phyloP scores from a whole-genome alignment of 2,888 invertebrate genomes.

The Arge pagana region DNA sequence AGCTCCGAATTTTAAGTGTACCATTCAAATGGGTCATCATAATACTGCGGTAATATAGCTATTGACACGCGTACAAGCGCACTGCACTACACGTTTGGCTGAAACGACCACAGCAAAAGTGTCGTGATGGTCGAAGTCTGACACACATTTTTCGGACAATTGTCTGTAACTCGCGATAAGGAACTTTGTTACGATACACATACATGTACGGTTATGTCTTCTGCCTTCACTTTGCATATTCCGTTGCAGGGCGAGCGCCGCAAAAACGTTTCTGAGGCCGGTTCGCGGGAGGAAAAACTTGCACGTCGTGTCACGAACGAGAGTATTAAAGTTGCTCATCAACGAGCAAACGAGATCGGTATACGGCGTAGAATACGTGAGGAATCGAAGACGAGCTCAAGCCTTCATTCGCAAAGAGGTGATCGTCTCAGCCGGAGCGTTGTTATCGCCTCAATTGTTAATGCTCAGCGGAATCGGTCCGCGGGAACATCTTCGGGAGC shows the following conservation, averaged over 20 bases:
- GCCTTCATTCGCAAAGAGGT: constrained; percentile 77
- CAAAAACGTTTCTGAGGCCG: constrained; percentile 65
- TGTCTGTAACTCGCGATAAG: too few species aligned
- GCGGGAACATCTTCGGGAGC: constrained; percentile 60
- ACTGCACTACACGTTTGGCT: too few species aligned
- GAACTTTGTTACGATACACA: too few species aligned
- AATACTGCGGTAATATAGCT: too few species aligned
- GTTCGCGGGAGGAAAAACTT: constrained; percentile 67
- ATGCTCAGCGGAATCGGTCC: constrained; percentile 80
- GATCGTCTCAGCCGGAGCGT: constrained; percentile 82
- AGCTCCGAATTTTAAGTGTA: too few species aligned
- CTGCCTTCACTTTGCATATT: too few species aligned
- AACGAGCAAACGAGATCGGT: constrained; percentile 67
- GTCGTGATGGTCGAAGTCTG: too few species aligned
- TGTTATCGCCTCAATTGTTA: constrained; percentile 87
- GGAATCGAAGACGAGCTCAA: constrained; percentile 57
- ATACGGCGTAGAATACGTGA: constrained; percentile 70
- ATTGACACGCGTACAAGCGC: too few species aligned
- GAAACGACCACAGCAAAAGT: too few species aligned
- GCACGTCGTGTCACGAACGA: constrained; percentile 66
- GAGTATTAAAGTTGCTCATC: constrained; percentile 71
- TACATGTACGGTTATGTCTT: too few species aligned
- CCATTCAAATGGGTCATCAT: too few species aligned
- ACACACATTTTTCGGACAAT: too few species aligned
- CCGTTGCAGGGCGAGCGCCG: constrained; percentile 58